These are phyloP conservation scores for Eupristina koningsbergeri DNA, from an alignment of 1,140 invertebrate genomes.

Conservation along the genomic window DNA sequence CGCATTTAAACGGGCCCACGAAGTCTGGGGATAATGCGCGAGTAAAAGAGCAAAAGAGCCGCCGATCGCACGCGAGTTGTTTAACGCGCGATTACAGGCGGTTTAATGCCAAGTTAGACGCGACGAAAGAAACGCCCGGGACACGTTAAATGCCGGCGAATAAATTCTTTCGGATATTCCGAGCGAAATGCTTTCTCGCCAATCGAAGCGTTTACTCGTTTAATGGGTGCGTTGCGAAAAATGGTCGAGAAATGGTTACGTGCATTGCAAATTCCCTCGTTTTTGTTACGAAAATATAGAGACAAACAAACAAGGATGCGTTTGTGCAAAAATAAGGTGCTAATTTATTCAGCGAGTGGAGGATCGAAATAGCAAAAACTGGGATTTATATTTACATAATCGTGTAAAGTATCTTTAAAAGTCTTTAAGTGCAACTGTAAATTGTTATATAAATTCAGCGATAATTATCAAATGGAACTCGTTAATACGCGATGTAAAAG, in stretches of 20 bases:
- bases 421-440: not conserved
- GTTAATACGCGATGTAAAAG: conserved; percentile 5
- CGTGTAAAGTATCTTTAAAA: not conserved
- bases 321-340: no score
- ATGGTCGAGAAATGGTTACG: no score
- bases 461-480: conserved; percentile 19
- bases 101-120: not conserved
- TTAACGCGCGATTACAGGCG: not conserved
- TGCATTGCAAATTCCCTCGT: no score
- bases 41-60: no score
- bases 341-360: no score
- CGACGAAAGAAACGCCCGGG: not conserved
- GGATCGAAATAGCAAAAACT: no score
- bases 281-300: no score
- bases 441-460: not conserved
- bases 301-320: no score
- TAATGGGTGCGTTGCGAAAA: not conserved
- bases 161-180: not conserved
- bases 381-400: not conserved
- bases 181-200: not conserved
- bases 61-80: not conserved
- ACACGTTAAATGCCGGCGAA: not conserved
- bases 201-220: not conserved
- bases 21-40: no score
- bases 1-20: not conserved